Conservation (phyloP, 2,797 vertebrate genomes). For the Rhynchonycteris naso region DNA sequence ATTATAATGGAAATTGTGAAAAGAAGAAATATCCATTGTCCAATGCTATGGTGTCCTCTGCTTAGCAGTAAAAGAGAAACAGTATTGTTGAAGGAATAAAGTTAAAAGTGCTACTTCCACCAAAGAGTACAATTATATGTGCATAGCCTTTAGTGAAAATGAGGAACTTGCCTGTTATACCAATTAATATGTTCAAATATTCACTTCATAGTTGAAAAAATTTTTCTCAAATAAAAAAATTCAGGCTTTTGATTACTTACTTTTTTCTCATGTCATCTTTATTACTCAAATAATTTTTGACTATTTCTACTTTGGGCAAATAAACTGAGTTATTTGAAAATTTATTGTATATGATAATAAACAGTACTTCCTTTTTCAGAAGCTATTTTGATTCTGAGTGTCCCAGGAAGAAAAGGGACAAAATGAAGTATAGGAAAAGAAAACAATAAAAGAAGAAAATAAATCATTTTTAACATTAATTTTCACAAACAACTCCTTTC, state of each 20-base stretch:
- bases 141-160: not conserved
- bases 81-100: constrained; percentile 12
- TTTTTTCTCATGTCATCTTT: not conserved
- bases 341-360: not conserved
- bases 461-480: not conserved
- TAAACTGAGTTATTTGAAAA: constrained; percentile 25
- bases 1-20: not conserved
- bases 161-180: not conserved
- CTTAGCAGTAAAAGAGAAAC: not conserved
- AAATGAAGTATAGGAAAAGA: not conserved
- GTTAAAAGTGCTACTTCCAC: not conserved
- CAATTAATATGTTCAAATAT: not conserved
- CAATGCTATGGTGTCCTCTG: not conserved
- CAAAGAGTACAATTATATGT: not conserved
- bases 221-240: not conserved
- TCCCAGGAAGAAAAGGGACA: not conserved
- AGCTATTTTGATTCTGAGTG: constrained; percentile 23
- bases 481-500: not conserved
- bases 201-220: not conserved
- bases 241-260: not conserved
- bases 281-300: not conserved
- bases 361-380: not conserved
- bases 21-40: not conserved
- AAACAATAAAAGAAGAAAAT: too few species aligned
- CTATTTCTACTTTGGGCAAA: constrained; percentile 9